Base-by-base conservation (phyloP, 2,797 vertebrate species). In the Acanthurus tractus region DNA sequence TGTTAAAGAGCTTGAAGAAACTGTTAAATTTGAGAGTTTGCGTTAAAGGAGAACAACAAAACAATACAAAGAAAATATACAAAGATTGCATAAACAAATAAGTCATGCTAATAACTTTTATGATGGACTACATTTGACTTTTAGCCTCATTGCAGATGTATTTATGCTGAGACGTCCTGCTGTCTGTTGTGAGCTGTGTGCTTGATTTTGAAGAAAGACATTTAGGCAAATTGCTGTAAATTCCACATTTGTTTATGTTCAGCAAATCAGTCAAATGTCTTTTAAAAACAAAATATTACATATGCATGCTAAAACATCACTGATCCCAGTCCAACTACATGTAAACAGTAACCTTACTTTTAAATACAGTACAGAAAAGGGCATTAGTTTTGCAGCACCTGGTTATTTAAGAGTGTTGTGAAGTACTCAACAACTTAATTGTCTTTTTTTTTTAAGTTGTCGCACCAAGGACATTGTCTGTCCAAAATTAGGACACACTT, bases 181-280 rank as follows among this genome's bases (percentile, higher is more conserved):
- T 67, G 48, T 67, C 63, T 53, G 48, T 20, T 40, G 14, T 4
- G 29, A 61, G 50, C 42, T 63, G 65, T 34, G 55, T 40, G 45
- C 29, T n/a, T 49, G 56, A 22, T 40, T 18, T 15, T 8, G n/a
- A 18, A 58, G 36, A 58, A 2, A 1, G 4, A 17, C 56, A 62
- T 46, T 12, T 23, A 18, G 53, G 42, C 22, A 5, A 59, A 25
- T 56, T 36, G 20, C 17, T 50, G 7, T 18, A n/a, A 57, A 56
- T 38, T 29, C 3, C 15, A 70, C 6, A 45, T 34, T 45, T 65
- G 54, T 44, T 52, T 74, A 44, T 17, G 40, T 10, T 0, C 6
- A 11, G 17, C 8, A 20, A 57, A 18, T 55, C 42, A 7, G 29
- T 49, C 46, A 50, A 25, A 49, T 6, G 12, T 40, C 46, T 23